Base-by-base conservation (phyloP, 1,140 invertebrate species). In the Cotesia vestalis region DNA sequence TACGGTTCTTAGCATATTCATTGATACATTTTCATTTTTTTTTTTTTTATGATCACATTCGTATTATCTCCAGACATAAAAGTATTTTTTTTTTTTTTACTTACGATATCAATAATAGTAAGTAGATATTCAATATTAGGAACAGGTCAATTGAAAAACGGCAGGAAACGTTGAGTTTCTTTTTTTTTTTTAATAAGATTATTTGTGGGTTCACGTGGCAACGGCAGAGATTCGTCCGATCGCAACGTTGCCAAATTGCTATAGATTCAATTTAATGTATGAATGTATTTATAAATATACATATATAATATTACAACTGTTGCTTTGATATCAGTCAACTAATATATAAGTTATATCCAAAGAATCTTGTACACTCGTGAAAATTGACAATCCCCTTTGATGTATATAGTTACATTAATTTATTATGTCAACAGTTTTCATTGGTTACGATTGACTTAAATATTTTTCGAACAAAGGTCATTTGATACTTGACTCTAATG, bases 161-260 rank as follows among this genome's bases (percentile, higher is more conserved):
- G 70, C 55, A 66, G 53, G 61, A 40, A 70, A 53, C 64, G 69
- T 51, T 71, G n/a, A 17, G 1, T 17, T 17, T 17, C 1, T 40
- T 53, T 70, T 70, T 70, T 74, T 70, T 74, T 59, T 46, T 46
- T 46, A 11, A 11, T 36, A 61, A 71, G 71, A 72, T 75, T 40
- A 72, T 75, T 69, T 60, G 66, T 75, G 70, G 57, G 52, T 75
- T 75, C 68, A 75, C 70, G 74, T 75, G 74, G 70, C 74, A 75
- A 75, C 69, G 66, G 71, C 73, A 59, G 70, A 75, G 73, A 75
- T 74, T 75, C 66, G 69, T 63, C 46, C 59, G 57, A 67, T 70
- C 14, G 64, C 74, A 73, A 51, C 60, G 74, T 75, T 75, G 74
- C 74, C 74, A 75, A 71, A 68, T 63, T 69, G 67, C 59, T 57